Conservation (phyloP, 2,888 invertebrate genomes). For the Congeria kusceri region DNA sequence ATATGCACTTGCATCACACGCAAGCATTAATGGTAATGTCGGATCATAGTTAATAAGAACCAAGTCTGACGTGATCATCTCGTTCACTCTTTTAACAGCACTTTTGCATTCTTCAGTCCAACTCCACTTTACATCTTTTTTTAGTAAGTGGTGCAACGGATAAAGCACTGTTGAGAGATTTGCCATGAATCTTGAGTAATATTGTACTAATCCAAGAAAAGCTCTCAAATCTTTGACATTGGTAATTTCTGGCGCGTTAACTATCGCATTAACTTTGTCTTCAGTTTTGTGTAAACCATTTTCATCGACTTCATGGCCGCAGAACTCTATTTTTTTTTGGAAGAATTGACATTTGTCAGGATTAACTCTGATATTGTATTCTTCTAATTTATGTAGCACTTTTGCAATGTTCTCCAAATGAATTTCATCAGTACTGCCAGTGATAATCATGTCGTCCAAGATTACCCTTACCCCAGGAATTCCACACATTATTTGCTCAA, state of each 20-base stretch:
- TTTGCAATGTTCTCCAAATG: slow-evolving; percentile 28
- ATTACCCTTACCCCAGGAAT: slow-evolving; percentile 44
- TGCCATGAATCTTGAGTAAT: slow-evolving; percentile 30
- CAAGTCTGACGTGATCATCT: no score
- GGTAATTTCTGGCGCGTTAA: slow-evolving; percentile 9
- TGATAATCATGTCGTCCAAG: slow-evolving; percentile 41
- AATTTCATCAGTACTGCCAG: slow-evolving; percentile 19
- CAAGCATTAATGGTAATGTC: no score
- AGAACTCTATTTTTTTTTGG: slow-evolving; percentile 24
- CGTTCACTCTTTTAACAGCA: no score
- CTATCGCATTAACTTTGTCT: slow-evolving; percentile 27
- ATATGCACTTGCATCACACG: slow-evolving; percentile 80
- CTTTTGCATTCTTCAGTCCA: slow-evolving; percentile 49
- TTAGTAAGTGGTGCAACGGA: slow-evolving; percentile 41
- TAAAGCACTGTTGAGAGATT: slow-evolving; percentile 34
- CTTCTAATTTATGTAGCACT: slow-evolving; percentile 17
- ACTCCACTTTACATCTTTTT: slow-evolving; percentile 33
- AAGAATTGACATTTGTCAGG: slow-evolving; percentile 31
- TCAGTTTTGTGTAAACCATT: slow-evolving; percentile 24
- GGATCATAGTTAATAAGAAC: no score
- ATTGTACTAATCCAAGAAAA: slow-evolving; percentile 27
- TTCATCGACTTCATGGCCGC: slow-evolving; percentile 25
- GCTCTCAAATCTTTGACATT: slow-evolving; percentile 27
- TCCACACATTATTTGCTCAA: no score
- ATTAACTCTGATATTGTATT: slow-evolving; percentile 28